Percentiles rank a stretch among this genome's conserved stretches.
Evolutionary conservation across 2,888 invertebrate species (phyloP).

Genomic region (Neocrepidodera transversa): DNA sequence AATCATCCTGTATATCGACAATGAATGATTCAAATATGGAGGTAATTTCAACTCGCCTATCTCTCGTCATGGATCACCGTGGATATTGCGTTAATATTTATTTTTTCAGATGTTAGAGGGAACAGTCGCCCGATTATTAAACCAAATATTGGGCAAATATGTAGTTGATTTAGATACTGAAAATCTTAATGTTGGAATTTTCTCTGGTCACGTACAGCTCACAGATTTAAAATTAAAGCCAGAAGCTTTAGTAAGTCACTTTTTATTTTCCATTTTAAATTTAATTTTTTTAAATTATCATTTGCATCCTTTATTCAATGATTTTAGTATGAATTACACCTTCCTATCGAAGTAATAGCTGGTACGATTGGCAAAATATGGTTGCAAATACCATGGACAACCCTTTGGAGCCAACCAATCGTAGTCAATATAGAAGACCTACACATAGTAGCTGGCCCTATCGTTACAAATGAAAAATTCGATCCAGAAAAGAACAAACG

Average conservation of each 20-base stretch:
- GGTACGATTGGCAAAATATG: slow-evolving; percentile 79
- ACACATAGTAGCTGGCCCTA: slow-evolving; percentile 77
- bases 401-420: slow-evolving; percentile 76
- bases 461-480: slow-evolving; percentile 71
- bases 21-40: no score
- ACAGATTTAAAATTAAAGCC: slow-evolving; percentile 79
- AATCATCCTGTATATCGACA: no score
- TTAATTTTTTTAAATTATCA: no score
- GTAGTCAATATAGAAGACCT: slow-evolving; percentile 79
- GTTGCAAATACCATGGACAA: slow-evolving; percentile 81
- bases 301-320: no score
- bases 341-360: slow-evolving; percentile 82
- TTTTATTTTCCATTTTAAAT: neutral
- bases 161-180: slow-evolving; percentile 84
- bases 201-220: slow-evolving; percentile 80
- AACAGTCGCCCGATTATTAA: slow-evolving; percentile 79
- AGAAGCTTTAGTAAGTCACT: slow-evolving; percentile 76
- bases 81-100: no score
- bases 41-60: no score
- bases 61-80: no score
- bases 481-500: slow-evolving; percentile 77
- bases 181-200: slow-evolving; percentile 83
- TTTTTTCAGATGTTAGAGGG: slow-evolving; percentile 84
- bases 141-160: slow-evolving; percentile 82
- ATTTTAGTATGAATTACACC: slow-evolving; percentile 78